Base-by-base conservation (phyloP, 2,797 vertebrate species). In the Neosilurus mollespiculum region DNA sequence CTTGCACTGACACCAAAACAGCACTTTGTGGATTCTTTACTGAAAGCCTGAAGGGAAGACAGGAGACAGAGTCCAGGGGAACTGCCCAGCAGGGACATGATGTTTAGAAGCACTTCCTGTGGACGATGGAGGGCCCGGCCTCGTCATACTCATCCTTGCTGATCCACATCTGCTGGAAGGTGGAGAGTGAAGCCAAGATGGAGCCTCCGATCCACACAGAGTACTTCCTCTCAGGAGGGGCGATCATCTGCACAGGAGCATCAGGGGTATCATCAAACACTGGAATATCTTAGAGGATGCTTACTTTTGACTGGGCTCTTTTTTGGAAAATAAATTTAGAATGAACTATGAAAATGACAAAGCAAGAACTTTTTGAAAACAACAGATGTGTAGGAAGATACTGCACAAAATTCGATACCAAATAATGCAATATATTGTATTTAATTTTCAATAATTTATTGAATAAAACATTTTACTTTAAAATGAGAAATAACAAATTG, bases 161-260 rank as follows among this genome's bases (percentile, higher is more conserved):
- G 89, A 92, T 92, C 91, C 90, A 92, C 90, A 92, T 92, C 85
- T 90, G 89, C 89, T 92, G 90, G 83, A 91, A 91, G 83, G 91
- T 92, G 81, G 91, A 92, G 34, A 92, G 90, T 20, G 91, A 92
- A 73, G 91, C 91, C 86, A 92, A 81, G 88, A 92, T 91, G 82
- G 91, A 91, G 84, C 91, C 91, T 0, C 91, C 90, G 20, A 92
- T 92, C 90, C 90, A 90, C n/a, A 91, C 89, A 0, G 91, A 92
- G 87, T 91, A 91, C 80, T 91, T 91, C 66, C 90, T 85, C 87
- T 91, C 90, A 77, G 91, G 90, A 34, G 91, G 91, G 22, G 91
- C 91, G 15, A 92, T 92, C 88, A 92, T 92, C 91, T 91, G 66
- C 20, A 75, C 34, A 75, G 53, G 15, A 80, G 22, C 49, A 18